Evolutionary conservation across 2,797 vertebrate species (phyloP), one percentile per base, ranked within the genome.

Genomic region (Amblyraja radiata): DNA sequence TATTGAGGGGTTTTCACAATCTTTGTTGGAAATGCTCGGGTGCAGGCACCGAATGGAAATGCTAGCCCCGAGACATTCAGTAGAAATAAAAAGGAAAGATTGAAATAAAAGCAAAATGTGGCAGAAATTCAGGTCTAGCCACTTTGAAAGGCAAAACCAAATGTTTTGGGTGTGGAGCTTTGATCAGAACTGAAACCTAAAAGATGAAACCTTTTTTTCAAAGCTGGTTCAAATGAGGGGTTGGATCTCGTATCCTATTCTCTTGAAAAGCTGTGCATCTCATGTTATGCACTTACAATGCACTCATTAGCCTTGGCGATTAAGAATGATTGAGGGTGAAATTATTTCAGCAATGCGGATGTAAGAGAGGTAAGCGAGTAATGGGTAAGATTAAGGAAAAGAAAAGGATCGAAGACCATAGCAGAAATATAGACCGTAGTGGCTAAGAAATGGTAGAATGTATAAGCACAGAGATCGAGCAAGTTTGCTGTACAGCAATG

Each of bases 181-280:
- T 36, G n/a, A 65, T 88, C 28, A 88, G 61, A 16, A 63, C 84
- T 88, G 61, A 18, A 63, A 88, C 13, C 6, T 88, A 88, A 68
- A 88, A 32, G 61, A 88, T 88, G 84, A 36, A 88, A 88, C 61
- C 39, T 88, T 88, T 54, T 46, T 73, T 65, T 32, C n/a, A 65
- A 88, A 65, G 28, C 6, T 65, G 77, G 13, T 88, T 88, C 61
- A 32, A 32, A 18, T 32, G 61, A 16, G 14, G 13, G 32, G 63
- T n/a, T 84, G 81, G 65, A 65, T 88, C 61, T 68, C 68, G 16
- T 86, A 86, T 8, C 58, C 63, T 88, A 65, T 68, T 68, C 63
- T 18, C 83, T 28, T 88, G 63, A 68, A 32, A 88, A 68, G 61
- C n/a, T 68, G 63, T 36, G 65, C 68, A 63, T 84, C 63, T 88